A percentile compares a stretch with the other conserved stretches of the same genome.
Conservation (phyloP, 2,113 vertebrate species). For the Chloebia gouldiae region DNA sequence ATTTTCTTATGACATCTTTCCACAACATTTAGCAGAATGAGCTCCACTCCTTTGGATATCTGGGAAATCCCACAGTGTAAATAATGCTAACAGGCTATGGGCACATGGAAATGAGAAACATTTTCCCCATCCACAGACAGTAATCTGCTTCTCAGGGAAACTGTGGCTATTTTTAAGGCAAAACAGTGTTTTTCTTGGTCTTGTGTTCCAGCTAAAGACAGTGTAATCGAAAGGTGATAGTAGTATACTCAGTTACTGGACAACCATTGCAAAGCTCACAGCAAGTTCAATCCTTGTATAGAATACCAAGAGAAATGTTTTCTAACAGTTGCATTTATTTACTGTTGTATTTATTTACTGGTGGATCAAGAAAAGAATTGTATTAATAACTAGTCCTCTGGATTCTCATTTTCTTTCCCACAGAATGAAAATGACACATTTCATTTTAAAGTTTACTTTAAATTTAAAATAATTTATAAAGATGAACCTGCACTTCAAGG, state of each 20-base stretch:
- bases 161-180: conserved; percentile 20
- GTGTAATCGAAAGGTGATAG: conserved; percentile 14
- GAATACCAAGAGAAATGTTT: conserved; percentile 15
- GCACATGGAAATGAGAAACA: background rate
- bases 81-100: background rate
- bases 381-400: background rate
- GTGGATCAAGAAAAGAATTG: background rate
- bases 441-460: background rate
- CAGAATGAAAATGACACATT: background rate
- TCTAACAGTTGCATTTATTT: conserved; percentile 22
- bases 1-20: background rate
- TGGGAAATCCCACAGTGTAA: conserved; percentile 14
- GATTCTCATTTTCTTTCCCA: background rate
- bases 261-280: background rate
- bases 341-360: conserved; percentile 10
- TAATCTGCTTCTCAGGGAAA: conserved; percentile 26
- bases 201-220: conserved; percentile 25
- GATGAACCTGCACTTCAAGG: background rate
- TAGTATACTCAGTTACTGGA: background rate
- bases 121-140: background rate
- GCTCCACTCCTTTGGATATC: background rate
- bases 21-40: background rate
- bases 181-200: conserved; percentile 35
- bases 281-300: background rate
- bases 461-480: background rate